Conservation (phyloP, 2,797 vertebrate genomes). For the Austrolebias charrua region DNA sequence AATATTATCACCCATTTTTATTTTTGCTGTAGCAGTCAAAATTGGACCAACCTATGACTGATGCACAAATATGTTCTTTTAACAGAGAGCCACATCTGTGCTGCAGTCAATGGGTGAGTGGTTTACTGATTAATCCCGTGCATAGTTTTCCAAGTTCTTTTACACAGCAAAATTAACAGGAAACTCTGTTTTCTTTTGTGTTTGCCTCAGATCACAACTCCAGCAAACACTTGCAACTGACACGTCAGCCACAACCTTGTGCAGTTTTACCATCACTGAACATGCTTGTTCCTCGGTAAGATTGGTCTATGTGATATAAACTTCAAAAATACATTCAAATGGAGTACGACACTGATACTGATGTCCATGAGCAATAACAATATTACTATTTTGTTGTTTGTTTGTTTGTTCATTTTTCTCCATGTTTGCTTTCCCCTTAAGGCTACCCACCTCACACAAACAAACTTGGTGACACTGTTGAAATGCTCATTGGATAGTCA, state of each 20-base stretch:
- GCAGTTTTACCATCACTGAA: constrained; percentile 44
- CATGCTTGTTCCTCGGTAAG: constrained; percentile 55
- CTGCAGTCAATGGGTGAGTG: constrained; percentile 18
- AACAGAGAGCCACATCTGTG: constrained; percentile 41
- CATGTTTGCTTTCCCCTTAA: not conserved
- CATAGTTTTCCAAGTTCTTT: not conserved
- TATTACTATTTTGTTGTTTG: not conserved
- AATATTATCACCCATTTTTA: not conserved
- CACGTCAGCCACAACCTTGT: constrained; percentile 26
- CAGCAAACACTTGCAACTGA: not conserved
- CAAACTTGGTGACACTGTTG: constrained; percentile 9
- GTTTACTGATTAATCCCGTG: not conserved
- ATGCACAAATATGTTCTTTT: constrained; percentile 7
- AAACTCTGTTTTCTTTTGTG: not conserved
- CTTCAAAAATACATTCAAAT: not conserved
- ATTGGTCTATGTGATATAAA: not conserved
- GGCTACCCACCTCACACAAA: not conserved
- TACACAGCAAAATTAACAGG: not conserved
- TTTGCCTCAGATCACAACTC: constrained; percentile 21
- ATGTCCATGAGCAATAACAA: too few species aligned
- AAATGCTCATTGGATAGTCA: constrained; percentile 38
- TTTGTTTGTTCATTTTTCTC: not conserved
- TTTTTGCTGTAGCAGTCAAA: not conserved
- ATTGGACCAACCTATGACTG: not conserved
- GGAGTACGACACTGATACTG: too few species aligned